These are phyloP conservation scores for Manis pentadactyla DNA, from an alignment of 2,797 vertebrate species.

Conservation along the genomic window DNA sequence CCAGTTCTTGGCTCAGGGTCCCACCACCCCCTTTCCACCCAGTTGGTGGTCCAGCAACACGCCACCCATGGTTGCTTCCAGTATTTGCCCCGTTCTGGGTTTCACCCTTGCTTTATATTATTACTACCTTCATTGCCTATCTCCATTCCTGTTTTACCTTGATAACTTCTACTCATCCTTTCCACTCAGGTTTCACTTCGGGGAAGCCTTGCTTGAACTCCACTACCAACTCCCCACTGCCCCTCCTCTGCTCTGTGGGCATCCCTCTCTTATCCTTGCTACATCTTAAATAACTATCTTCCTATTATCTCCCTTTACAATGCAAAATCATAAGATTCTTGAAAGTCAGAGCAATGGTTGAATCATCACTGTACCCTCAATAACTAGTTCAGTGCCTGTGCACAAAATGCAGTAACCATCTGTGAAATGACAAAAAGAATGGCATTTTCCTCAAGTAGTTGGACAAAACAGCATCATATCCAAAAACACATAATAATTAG, in stretches of 20 bases:
- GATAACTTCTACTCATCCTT: not conserved
- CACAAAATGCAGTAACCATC: not conserved
- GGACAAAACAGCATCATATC: not conserved
- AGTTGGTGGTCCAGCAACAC: not conserved
- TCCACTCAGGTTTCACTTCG: not conserved
- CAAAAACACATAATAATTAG: not conserved
- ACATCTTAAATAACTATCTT: not conserved
- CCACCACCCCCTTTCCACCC: not conserved
- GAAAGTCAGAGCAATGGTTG: slow-evolving; percentile 6
- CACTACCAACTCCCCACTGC: not conserved
- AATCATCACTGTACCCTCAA: not conserved
- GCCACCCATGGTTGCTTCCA: not conserved
- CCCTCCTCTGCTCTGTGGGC: not conserved
- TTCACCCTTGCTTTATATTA: not conserved
- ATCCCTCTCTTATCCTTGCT: not conserved
- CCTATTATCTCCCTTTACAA: not conserved
- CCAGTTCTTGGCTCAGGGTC: not conserved
- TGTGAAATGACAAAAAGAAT: not conserved
- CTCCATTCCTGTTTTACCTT: not conserved
- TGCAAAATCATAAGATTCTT: not conserved
- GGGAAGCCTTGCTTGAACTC: not conserved
- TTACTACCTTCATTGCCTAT: not conserved
- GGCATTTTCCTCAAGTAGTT: not conserved
- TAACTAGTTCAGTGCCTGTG: not conserved
- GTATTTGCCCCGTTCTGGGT: not conserved